Evolutionary conservation across 2,797 vertebrate species (phyloP), one percentile per base, ranked within the genome.

Genomic region (Poliocrania exsul): DNA sequence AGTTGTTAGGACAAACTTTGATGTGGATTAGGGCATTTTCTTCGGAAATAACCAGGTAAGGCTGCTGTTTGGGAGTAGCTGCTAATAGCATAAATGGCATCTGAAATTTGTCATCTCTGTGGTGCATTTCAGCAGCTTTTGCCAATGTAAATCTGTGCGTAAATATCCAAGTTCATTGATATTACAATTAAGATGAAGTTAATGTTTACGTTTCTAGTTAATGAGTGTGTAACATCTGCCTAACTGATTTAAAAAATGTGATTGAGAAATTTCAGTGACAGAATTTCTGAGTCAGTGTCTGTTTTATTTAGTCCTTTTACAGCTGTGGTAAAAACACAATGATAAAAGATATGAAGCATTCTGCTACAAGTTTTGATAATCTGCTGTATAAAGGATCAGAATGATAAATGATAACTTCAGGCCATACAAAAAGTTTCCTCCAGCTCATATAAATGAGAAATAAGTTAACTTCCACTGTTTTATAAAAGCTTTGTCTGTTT

Each of bases 401-500:
- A 29, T 13, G 28, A n/a, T 44, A 81, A 72, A 46, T 61, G 5
- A 4, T 53, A 84, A 65, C 5, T 77, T 60, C 4, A 72, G 15
- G 9, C 65, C 2, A 23, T 23, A 13, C 10, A 17, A 57, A 64
- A 57, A 44, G 42, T 17, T 62, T 38, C 6, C 46, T 71, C 56
- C 81, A 54, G 37, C 29, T 69, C 18, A 26, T 44, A 40, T 54
- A 62, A 56, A 60, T 50, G 10, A 64, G 78, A 67, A 83, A 0
- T 3, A 51, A n/a, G 20, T 53, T 33, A 23, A 35, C 35, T 86
- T 83, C 5, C 3, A 9, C 13, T 71, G 14, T 33, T 21, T 88
- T 72, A 64, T 78, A 67, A 97, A 75, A 92, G 7, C 18, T 73
- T 93, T 86, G 90, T 89, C 18, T 77, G 25, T 96, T 70, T 90